phyloP scores from a whole-genome alignment of 1,140 invertebrate species.

The Drosophila biarmipes region DNA sequence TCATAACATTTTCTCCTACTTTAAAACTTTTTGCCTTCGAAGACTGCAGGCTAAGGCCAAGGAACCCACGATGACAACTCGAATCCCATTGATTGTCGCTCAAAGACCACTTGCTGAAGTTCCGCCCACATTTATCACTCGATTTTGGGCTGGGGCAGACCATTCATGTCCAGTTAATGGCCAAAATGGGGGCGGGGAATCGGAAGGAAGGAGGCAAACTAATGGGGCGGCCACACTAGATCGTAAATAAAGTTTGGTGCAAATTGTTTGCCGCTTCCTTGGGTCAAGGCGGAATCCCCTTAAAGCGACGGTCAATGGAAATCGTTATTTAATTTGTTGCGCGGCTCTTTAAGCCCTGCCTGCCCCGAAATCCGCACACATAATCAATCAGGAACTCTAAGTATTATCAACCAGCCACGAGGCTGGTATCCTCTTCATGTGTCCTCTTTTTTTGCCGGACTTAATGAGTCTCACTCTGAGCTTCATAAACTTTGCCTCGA shows the following conservation, averaged over 20 bases:
- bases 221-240: conserved; percentile 44
- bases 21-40: conserved; percentile 26
- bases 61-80: conserved; percentile 32
- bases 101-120: conserved; percentile 45
- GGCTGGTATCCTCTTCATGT: conserved; percentile 9
- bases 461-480: conserved; percentile 70
- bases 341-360: conserved; percentile 57
- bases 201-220: conserved; percentile 38
- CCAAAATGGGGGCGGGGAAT: conserved; percentile 15
- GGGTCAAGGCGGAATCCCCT: conserved; percentile 12
- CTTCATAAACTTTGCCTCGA: conserved; percentile 40
- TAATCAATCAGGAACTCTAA: conserved; percentile 66
- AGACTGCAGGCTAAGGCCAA: conserved; percentile 3
- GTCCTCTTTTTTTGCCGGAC: conserved; percentile 6
- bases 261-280: conserved; percentile 27
- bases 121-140: conserved; percentile 53
- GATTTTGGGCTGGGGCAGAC: conserved; percentile 1
- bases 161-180: conserved; percentile 62
- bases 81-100: conserved; percentile 51
- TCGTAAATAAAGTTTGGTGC: conserved; percentile 62
- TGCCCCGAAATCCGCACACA: conserved; percentile 53
- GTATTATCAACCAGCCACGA: conserved; percentile 37
- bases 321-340: conserved; percentile 64
- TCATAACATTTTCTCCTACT: conserved; percentile 11
- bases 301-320: conserved; percentile 44